Conservation (phyloP, 1,140 invertebrate species). For the Nasonia giraulti region DNA sequence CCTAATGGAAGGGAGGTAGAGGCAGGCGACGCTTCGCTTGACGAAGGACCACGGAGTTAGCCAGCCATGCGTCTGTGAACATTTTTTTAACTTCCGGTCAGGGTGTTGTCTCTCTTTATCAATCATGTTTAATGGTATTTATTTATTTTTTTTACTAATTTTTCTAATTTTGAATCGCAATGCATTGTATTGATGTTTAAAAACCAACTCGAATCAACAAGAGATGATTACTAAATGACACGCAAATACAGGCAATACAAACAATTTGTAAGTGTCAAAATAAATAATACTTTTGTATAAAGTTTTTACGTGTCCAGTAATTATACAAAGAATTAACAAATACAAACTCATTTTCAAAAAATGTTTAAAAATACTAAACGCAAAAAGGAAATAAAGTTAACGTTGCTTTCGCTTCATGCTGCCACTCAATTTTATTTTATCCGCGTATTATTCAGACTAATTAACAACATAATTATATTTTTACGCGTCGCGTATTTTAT, state of each 20-base stretch:
- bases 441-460: neutral
- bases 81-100: slow-evolving; percentile 72
- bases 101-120: slow-evolving; percentile 50
- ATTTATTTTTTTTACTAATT: neutral
- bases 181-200: neutral
- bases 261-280: neutral
- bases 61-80: slow-evolving; percentile 76
- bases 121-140: slow-evolving; percentile 2
- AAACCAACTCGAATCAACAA: neutral
- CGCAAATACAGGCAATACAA: neutral
- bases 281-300: neutral
- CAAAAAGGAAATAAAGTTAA: too few relatives aligned
- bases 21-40: slow-evolving; percentile 75
- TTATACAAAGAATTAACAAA: too few relatives aligned
- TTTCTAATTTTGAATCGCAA: neutral
- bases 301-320: too few relatives aligned
- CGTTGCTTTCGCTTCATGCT: too few relatives aligned
- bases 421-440: neutral
- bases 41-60: slow-evolving; percentile 75
- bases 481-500: neutral
- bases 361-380: too few relatives aligned
- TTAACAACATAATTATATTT: neutral
- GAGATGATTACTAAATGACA: neutral
- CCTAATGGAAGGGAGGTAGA: slow-evolving; percentile 75
- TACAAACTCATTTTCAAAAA: neutral